Evolutionary conservation across 2,888 invertebrate species (phyloP).

Genomic region (Argyresthia goedartella): DNA sequence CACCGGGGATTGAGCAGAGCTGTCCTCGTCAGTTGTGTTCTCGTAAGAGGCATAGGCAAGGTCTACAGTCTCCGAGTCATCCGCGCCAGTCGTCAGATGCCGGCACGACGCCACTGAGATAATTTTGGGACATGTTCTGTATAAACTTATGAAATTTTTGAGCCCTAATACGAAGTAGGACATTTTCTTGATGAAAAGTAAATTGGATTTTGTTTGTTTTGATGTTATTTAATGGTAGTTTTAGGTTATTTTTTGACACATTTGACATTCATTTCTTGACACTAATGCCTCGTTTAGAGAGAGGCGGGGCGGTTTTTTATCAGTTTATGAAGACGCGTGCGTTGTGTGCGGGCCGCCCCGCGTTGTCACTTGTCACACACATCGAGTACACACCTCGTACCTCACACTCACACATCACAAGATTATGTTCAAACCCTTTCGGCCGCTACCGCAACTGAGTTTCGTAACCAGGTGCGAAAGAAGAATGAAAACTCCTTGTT

Average conservation of each 20-base stretch:
- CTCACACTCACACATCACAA: no score
- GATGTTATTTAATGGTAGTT: neutral
- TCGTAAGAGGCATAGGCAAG: slow-evolving; percentile 79
- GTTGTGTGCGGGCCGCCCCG: no score
- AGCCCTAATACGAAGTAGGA: slow-evolving; percentile 10
- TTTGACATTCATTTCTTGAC: neutral
- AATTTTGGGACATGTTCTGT: slow-evolving; percentile 11
- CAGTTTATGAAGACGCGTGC: no score
- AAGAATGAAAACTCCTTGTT: no score
- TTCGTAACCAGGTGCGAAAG: no score
- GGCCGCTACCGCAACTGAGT: no score
- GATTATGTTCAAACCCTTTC: no score
- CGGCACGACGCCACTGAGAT: slow-evolving; percentile 19
- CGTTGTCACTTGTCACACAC: no score
- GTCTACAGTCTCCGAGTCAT: slow-evolving; percentile 67
- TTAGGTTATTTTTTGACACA: neutral
- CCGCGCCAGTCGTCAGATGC: slow-evolving; percentile 27
- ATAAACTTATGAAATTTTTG: neutral
- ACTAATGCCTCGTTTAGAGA: neutral
- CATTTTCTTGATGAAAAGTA: slow-evolving; percentile 24
- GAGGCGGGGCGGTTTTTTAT: no score
- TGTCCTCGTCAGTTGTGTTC: slow-evolving; percentile 41
- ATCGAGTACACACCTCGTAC: no score
- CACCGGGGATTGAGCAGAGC: slow-evolving; percentile 69
- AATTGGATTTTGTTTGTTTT: slow-evolving; percentile 23